Evolutionary conservation across 2,797 vertebrate genomes (phyloP).

Genomic region (Manis pentadactyla): DNA sequence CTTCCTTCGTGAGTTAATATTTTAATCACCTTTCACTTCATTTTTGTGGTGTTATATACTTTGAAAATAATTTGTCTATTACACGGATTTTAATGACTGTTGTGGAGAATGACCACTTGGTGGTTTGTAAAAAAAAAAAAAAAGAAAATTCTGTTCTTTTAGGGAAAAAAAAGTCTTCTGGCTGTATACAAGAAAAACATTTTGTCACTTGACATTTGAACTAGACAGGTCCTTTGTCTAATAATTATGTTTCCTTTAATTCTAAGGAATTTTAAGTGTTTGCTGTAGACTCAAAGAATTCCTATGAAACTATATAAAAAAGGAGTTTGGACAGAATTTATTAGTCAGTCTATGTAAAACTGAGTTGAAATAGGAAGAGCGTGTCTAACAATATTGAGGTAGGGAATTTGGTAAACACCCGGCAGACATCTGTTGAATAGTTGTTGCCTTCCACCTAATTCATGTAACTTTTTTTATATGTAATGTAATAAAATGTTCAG

Average conservation of each 20-base stretch:
- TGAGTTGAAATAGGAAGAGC: not conserved
- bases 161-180: not conserved
- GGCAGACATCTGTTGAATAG: not conserved
- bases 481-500: not conserved
- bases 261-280: not conserved
- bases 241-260: slow-evolving; percentile 11
- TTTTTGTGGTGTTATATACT: not conserved
- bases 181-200: not conserved
- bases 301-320: not conserved
- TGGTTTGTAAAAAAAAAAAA: not conserved
- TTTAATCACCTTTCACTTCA: not conserved
- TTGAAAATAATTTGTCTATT: slow-evolving; percentile 23
- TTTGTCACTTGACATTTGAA: slow-evolving; percentile 3
- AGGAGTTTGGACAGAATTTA: not conserved
- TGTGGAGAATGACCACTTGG: not conserved
- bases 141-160: not conserved
- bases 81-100: slow-evolving; percentile 21
- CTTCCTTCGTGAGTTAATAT: slow-evolving; percentile 85
- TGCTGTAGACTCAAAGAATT: not conserved
- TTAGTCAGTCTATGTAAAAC: not conserved
- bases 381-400: not conserved
- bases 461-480: not conserved
- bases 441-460: not conserved
- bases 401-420: not conserved
- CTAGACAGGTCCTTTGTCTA: not conserved